Percentiles rank a stretch among this genome's conserved stretches.
Evolutionary conservation across 2,797 vertebrate species (phyloP).

Genomic region (Pseudomugil gertrudae): DNA sequence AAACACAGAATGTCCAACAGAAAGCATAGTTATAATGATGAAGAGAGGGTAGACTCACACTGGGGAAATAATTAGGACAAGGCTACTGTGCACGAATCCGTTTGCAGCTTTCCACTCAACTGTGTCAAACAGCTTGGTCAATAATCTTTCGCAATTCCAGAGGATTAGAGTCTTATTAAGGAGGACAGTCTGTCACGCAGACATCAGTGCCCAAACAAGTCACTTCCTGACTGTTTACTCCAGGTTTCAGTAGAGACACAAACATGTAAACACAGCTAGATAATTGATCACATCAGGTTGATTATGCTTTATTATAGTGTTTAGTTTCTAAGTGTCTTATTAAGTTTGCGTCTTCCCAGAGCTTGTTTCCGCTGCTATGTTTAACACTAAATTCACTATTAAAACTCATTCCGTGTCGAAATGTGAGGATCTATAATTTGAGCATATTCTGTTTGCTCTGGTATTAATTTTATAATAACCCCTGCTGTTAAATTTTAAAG

Average conservation of each 20-base stretch:
- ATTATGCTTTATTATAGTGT: conserved; percentile 15
- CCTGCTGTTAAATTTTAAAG: not conserved
- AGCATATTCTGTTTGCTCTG: not conserved
- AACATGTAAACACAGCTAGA: conserved; percentile 7
- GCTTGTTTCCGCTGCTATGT: conserved; percentile 20
- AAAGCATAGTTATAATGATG: conserved; percentile 40
- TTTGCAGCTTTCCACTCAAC: conserved; percentile 68
- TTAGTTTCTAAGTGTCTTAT: conserved; percentile 19
- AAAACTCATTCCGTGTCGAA: conserved; percentile 29
- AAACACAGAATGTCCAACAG: conserved; percentile 28
- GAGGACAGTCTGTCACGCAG: conserved; percentile 78
- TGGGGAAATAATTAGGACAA: conserved; percentile 71
- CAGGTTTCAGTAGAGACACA: conserved; percentile 12
- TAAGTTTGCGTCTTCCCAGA: conserved; percentile 10
- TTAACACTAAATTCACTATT: conserved; percentile 25
- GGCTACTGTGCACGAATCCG: conserved; percentile 63
- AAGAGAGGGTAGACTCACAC: conserved; percentile 54
- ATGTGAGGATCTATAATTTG: conserved; percentile 31
- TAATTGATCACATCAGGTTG: conserved; percentile 18
- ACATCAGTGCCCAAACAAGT: conserved; percentile 61
- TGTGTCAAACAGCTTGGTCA: conserved; percentile 82
- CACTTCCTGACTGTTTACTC: conserved; percentile 52
- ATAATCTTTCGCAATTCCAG: conserved; percentile 81
- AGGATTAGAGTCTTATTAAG: conserved; percentile 83
- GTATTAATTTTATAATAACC: not conserved